Evolutionary conservation across 2,888 invertebrate species (phyloP).

Genomic region (Ormyrus rosae): DNA sequence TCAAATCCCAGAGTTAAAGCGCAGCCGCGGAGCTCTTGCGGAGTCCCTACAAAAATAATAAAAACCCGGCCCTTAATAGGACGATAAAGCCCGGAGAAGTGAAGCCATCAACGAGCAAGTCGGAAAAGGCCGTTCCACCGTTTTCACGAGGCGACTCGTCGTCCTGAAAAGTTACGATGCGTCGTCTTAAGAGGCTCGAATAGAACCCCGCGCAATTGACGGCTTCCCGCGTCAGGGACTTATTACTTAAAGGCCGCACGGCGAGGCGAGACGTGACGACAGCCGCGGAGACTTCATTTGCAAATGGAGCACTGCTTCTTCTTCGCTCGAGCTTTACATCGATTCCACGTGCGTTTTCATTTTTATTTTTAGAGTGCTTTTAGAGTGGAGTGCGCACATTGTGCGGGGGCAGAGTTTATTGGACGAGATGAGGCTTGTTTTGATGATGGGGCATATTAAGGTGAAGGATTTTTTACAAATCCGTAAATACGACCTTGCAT

Average conservation of each 20-base stretch:
- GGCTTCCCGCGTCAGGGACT: slow-evolving; percentile 43
- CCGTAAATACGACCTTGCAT: too few relatives aligned
- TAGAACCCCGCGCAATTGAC: slow-evolving; percentile 38
- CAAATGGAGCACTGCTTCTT: slow-evolving; percentile 41
- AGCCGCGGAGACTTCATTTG: slow-evolving; percentile 38
- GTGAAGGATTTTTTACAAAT: too few relatives aligned
- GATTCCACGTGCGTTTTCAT: not conserved
- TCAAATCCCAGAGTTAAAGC: not conserved
- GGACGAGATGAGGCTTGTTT: too few relatives aligned
- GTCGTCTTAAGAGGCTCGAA: slow-evolving; percentile 3
- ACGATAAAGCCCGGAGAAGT: slow-evolving; percentile 5
- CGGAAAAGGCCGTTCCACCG: slow-evolving; percentile 3
- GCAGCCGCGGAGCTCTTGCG: not conserved
- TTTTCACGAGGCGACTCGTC: slow-evolving; percentile 12
- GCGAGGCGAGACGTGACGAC: slow-evolving; percentile 26
- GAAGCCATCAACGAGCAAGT: not conserved
- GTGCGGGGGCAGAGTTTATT: too few relatives aligned
- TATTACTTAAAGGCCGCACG: slow-evolving; percentile 43
- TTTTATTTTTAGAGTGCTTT: too few relatives aligned
- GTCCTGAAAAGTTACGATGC: slow-evolving; percentile 32
- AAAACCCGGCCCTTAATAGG: not conserved
- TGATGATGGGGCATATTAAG: too few relatives aligned
- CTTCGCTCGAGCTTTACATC: slow-evolving; percentile 4
- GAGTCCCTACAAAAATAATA: not conserved
- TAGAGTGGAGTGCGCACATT: too few relatives aligned